A percentile compares a stretch with the other conserved stretches of the same genome.
Conservation (phyloP, 2,113 vertebrate species). For the Neodon shergylaensis region DNA sequence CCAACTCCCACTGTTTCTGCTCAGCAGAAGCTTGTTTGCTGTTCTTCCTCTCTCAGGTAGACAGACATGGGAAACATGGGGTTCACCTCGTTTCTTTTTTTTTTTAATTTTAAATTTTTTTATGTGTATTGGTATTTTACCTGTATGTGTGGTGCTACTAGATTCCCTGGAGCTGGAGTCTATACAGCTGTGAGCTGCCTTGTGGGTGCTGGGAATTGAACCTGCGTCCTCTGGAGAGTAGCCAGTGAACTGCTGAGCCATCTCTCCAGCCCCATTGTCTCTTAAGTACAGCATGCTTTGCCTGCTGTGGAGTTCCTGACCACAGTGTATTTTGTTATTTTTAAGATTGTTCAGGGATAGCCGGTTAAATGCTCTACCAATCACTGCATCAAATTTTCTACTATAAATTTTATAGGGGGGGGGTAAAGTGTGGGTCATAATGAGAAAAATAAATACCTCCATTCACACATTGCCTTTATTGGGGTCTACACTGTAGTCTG, state of each 20-base stretch:
- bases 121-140: background rate
- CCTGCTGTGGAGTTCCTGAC: background rate
- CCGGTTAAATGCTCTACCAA: background rate
- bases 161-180: background rate
- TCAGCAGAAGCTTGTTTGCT: background rate
- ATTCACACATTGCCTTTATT: background rate
- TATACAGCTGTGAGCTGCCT: background rate
- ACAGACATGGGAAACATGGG: background rate
- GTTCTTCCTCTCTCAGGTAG: background rate
- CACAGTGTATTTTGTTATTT: background rate
- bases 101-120: background rate
- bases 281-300: background rate
- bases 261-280: background rate
- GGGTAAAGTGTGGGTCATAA: background rate
- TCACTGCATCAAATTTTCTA: slow-evolving; percentile 3
- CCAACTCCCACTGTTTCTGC: background rate
- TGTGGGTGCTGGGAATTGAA: background rate
- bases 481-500: slow-evolving; percentile 16
- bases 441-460: background rate
- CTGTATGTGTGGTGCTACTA: background rate
- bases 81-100: background rate
- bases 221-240: background rate
- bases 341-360: background rate
- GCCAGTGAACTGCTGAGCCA: background rate
- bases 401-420: background rate